phyloP scores from a whole-genome alignment of 2,888 invertebrate genomes.

The Parnassius apollo region DNA sequence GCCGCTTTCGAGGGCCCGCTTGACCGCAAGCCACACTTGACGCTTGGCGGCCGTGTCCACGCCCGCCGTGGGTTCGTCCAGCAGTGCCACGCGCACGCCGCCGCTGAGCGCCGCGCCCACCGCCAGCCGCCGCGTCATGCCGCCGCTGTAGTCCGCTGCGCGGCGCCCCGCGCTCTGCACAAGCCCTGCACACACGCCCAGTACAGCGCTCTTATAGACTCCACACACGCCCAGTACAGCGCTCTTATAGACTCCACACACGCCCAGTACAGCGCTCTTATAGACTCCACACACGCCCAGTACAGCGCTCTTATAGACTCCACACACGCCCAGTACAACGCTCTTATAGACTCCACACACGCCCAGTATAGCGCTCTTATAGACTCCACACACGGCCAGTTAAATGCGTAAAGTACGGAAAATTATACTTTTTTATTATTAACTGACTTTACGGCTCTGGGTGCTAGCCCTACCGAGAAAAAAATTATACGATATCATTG shows the following conservation, averaged over 20 bases:
- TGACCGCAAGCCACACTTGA: conserved; percentile 85
- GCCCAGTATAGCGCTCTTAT: neutral
- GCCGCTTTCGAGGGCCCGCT: conserved; percentile 84
- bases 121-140: conserved; percentile 87
- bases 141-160: conserved; percentile 82
- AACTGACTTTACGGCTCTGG: no score
- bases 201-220: neutral
- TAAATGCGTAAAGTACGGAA: no score
- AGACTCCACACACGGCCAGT: no score
- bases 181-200: conserved; percentile 50
- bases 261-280: no score
- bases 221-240: neutral
- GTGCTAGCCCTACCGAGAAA: no score
- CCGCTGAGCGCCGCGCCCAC: conserved; percentile 86
- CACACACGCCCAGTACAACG: neutral
- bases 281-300: no score
- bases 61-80: conserved; percentile 86
- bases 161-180: conserved; percentile 58
- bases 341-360: neutral
- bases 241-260: neutral
- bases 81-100: conserved; percentile 84
- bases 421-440: no score
- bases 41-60: conserved; percentile 91
- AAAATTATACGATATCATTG: no score
- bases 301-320: neutral